Evolutionary conservation across 2,113 vertebrate genomes (phyloP), one percentile per base, ranked within the genome.

Genomic region (Cynocephalus volans): DNA sequence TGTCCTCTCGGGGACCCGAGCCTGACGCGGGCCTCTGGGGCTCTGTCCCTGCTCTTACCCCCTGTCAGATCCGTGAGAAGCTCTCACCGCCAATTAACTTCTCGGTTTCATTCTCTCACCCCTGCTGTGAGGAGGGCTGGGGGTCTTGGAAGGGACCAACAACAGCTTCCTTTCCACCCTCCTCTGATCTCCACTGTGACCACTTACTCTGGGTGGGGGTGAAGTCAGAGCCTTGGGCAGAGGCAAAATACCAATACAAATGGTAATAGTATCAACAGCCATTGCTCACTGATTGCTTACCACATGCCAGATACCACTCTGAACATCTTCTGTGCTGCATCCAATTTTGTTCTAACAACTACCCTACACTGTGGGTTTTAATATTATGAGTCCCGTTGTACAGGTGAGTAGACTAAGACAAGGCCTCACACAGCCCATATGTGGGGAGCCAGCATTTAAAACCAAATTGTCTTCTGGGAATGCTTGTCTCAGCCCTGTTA

Each of bases 1-100:
- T 60, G 91, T 98, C 79, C 98, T 98, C 98, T 98, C 93, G 95
- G 98, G 98, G 97, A 98, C 98, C 96, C 88, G 97, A 90, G 88
- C 97, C 98, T 98, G 95, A 95, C 41, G 36, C 28, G 72, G 88
- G 97, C 96, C 97, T 98, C 98, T 98, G 97, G 97, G 97, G 97
- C 97, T 98, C 52, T 0, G 41, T 96, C 84, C 96, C 88, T 92
- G 87, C 77, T 95, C 98, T 95, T 88, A 96, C 95, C 97, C 97
- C 92, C 97, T 97, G 92, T 97, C 6, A 84, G 96, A 98, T 94
- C 90, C 56, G 36, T 98, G 98, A 98, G 97, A 98, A 97, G 75
- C 79, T 98, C 96, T 98, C 45, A 24, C 97, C 18, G 5, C 2
- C 96, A 97, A 98, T 98, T 98, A 98, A 93, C 93, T 92, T 96